Conservation (phyloP, 2,888 invertebrate genomes). For the Siphlonurus alternatus region DNA sequence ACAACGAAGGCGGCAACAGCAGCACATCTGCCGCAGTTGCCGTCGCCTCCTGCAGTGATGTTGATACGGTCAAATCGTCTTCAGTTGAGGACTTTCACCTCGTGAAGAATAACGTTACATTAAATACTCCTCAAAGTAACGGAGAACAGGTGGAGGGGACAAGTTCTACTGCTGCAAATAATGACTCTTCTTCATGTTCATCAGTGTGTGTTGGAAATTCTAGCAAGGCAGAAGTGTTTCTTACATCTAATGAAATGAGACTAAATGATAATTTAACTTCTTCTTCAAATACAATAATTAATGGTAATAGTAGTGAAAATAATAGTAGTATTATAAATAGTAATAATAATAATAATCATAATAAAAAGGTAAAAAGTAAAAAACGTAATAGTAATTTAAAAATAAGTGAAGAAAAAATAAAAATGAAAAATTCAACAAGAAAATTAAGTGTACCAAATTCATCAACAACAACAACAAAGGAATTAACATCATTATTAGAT, state of each 20-base stretch:
- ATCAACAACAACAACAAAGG: background rate
- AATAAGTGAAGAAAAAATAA: background rate
- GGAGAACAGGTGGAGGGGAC: background rate
- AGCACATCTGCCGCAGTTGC: background rate
- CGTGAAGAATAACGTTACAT: background rate
- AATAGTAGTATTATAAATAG: background rate
- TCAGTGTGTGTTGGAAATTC: background rate
- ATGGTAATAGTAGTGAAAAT: background rate
- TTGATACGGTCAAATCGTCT: background rate
- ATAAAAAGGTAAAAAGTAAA: background rate
- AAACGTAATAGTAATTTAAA: background rate
- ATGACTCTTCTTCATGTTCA: background rate
- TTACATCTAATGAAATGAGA: background rate
- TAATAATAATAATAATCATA: background rate
- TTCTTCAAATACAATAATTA: no score
- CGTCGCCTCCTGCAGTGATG: background rate
- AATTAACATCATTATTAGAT: constrained; percentile 24
- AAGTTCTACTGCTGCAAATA: background rate
- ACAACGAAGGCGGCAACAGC: background rate
- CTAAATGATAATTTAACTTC: background rate
- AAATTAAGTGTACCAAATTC: background rate
- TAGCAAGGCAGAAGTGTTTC: no score
- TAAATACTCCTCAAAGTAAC: background rate
- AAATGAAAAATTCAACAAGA: background rate
- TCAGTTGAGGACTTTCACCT: background rate